These are phyloP conservation scores for Paramuricea clavata DNA, from an alignment of 92 coral and sea anemone genomes.

Conservation along the genomic window DNA sequence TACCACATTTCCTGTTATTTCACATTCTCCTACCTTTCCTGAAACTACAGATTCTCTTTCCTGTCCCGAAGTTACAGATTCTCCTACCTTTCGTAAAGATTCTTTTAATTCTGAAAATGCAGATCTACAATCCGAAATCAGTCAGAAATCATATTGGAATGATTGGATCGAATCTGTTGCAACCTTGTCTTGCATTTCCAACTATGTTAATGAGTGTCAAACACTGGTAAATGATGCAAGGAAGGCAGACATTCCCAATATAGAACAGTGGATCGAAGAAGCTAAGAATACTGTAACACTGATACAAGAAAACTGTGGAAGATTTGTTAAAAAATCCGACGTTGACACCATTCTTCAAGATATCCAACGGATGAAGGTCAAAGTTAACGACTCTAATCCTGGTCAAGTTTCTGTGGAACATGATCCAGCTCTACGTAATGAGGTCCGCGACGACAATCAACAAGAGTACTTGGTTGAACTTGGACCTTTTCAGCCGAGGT, in stretches of 20 bases:
- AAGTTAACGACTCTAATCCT: background rate
- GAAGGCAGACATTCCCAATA: background rate
- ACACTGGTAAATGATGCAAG: background rate
- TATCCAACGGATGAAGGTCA: background rate
- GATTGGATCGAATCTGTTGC: slow-evolving; percentile 20
- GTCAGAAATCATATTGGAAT: slow-evolving; percentile 31
- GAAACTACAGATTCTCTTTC: background rate
- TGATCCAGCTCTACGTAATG: background rate
- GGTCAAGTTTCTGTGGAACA: background rate
- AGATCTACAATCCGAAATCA: slow-evolving; percentile 12
- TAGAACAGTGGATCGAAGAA: slow-evolving; percentile 7
- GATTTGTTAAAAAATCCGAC: slow-evolving; percentile 8
- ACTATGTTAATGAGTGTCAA: slow-evolving; percentile 17
- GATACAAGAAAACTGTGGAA: slow-evolving; percentile 17
- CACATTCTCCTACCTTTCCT: background rate
- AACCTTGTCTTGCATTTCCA: slow-evolving; percentile 23
- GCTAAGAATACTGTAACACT: background rate
- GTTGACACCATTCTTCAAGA: slow-evolving; percentile 4
- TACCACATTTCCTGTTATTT: background rate
- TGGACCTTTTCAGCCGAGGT: slow-evolving; percentile 30
- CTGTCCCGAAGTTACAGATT: background rate
- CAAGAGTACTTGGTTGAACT: slow-evolving; percentile 23
- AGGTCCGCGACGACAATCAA: background rate
- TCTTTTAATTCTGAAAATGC: slow-evolving; percentile 23
- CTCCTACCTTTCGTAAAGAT: slow-evolving; percentile 1